Conservation (phyloP, 2,113 vertebrate species). For the Pontoporia blainvillei region DNA sequence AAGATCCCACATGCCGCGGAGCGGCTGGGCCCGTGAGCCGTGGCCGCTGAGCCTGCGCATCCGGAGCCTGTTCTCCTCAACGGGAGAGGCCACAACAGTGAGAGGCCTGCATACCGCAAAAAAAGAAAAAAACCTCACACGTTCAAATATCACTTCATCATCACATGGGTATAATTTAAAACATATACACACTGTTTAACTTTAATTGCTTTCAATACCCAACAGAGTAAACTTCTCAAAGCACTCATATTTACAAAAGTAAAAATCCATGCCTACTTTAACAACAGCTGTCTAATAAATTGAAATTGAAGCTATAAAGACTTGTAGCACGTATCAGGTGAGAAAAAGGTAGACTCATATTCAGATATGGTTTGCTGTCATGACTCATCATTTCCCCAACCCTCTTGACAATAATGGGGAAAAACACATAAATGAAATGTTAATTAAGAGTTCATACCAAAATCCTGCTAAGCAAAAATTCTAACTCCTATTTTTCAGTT, state of each 20-base stretch:
- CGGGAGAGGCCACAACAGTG: too few species aligned
- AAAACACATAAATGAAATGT: neutral
- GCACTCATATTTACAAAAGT: neutral
- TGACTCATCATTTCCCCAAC: neutral
- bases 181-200: neutral
- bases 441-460: neutral
- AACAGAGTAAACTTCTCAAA: neutral
- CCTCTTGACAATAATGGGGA: neutral
- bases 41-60: too few species aligned
- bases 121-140: neutral
- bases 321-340: neutral
- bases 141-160: neutral
- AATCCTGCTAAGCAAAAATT: conserved; percentile 23
- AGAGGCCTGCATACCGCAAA: too few species aligned
- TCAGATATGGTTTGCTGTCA: neutral
- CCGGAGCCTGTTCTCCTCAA: too few species aligned
- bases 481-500: neutral
- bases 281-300: neutral
- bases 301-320: neutral
- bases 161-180: conserved; percentile 1
- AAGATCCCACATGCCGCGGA: too few species aligned
- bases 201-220: neutral
- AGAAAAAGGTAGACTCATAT: neutral
- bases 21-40: too few species aligned
- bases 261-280: neutral